These are phyloP conservation scores for Ellobius talpinus DNA, from an alignment of 2,113 vertebrate species.

Conservation along the genomic window DNA sequence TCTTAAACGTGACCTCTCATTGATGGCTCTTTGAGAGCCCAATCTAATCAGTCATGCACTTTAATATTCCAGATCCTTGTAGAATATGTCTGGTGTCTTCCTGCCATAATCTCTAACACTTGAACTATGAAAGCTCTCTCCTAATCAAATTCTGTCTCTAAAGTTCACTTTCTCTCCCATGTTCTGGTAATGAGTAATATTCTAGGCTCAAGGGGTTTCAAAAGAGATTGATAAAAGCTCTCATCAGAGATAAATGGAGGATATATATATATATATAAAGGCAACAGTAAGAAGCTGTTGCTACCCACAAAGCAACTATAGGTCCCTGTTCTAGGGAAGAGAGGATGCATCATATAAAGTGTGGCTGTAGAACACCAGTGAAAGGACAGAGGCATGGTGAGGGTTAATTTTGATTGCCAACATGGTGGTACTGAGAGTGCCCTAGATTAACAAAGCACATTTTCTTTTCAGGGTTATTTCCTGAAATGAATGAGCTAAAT, in stretches of 20 bases:
- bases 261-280: not conserved
- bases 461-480: not conserved
- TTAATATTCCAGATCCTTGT: not conserved
- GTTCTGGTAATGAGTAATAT: not conserved
- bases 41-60: not conserved
- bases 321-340: not conserved
- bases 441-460: not conserved
- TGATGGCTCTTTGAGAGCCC: not conserved
- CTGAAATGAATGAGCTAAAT: not conserved
- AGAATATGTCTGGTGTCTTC: not conserved
- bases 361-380: not conserved
- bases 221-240: not conserved
- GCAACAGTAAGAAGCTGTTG: not conserved
- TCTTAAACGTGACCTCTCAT: not conserved
- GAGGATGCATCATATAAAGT: accelerated
- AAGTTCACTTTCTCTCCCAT: not conserved
- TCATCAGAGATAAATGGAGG: not conserved
- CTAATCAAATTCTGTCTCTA: not conserved
- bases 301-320: not conserved
- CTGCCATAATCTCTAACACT: not conserved
- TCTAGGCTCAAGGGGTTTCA: not conserved
- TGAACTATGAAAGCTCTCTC: not conserved
- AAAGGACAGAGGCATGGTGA: not conserved
- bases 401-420: no score
- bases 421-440: not conserved